A percentile compares a stretch with the other conserved stretches of the same genome.
phyloP scores from a whole-genome alignment of 1,140 invertebrate species.

The Pectinophora gossypiella region DNA sequence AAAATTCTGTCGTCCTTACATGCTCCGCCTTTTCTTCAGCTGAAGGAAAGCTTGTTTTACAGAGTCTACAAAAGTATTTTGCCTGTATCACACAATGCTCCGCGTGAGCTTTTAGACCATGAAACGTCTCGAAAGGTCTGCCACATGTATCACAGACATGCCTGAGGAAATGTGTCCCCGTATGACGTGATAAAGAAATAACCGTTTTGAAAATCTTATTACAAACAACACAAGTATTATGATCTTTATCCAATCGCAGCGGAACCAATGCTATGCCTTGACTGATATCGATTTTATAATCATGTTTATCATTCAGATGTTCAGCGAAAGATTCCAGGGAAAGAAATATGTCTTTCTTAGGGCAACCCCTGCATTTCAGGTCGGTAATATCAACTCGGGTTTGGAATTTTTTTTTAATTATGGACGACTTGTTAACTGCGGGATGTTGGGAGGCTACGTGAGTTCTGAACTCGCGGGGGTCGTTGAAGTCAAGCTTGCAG shows the following conservation, averaged over 20 bases:
- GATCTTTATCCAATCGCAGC: conserved; percentile 12
- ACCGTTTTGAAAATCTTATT: conserved; percentile 6
- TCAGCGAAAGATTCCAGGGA: neutral
- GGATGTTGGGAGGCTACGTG: conserved; percentile 1
- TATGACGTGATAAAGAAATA: conserved; percentile 11
- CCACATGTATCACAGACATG: conserved; percentile 19
- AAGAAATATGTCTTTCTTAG: neutral
- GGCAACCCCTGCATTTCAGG: conserved; percentile 6
- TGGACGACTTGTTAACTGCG: neutral
- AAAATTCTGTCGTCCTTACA: neutral
- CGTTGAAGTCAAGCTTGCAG: neutral
- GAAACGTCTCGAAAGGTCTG: conserved; percentile 7
- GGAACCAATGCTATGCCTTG: conserved; percentile 9
- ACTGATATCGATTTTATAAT: conserved; percentile 4
- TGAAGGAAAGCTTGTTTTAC: conserved; percentile 7
- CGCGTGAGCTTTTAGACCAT: neutral
- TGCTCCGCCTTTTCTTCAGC: conserved; percentile 14
- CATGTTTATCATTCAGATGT: conserved; percentile 15
- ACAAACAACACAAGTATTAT: conserved; percentile 14
- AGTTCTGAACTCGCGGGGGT: conserved; percentile 4
- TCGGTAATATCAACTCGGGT: conserved; percentile 6
- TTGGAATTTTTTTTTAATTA: neutral
- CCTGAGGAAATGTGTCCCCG: conserved; percentile 14
- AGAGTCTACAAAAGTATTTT: conserved; percentile 3
- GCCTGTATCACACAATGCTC: neutral